Evolutionary conservation across 2,113 vertebrate genomes (phyloP), one percentile per base, ranked within the genome.

Genomic region (Oriolus oriolus): DNA sequence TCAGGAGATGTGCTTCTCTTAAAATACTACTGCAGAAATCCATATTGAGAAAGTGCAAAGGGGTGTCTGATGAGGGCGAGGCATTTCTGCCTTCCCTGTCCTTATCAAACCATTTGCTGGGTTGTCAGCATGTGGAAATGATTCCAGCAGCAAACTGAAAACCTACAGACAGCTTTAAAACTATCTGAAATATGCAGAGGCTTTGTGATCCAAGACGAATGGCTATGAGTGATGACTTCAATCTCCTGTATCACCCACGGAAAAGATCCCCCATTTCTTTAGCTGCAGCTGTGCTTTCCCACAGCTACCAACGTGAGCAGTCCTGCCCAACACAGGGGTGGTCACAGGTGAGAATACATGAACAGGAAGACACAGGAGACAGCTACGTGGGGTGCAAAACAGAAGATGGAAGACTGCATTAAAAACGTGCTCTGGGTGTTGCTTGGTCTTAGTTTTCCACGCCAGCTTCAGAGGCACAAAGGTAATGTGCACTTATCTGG

Each of bases 111-210:
- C 56, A 24, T 44, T 86, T 59, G 23, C 50, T 70, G 54, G 2
- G 45, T 22, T 90, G 83, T 86, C 70, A 88, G 63, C 90, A 93
- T 84, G 56, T 95, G 94, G 92, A 97, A 96, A 56, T 44, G 16
- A 95, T 95, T 96, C 79, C 86, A 93, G 50, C 80, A 90, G 86
- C 80, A 81, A 89, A 71, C 60, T 81, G 83, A 70, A 95, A 96
- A 70, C 64, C 73, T 95, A 89, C 68, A 92, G 76, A 75, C 35
- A 74, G 35, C 56, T 86, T 63, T 74, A 78, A 78, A 95, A 71
- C 54, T 81, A 77, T 93, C 81, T 89, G 83, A 96, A 95, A 63
- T 80, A 95, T 91, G 89, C 70, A 93, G 74, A 87, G 70, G 21
- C 49, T 91, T 90, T 66, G 35, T 87, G 68, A 87, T 66, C 90